Evolutionary conservation across 2,113 vertebrate genomes (phyloP).

Genomic region (Manacus vitellinus): DNA sequence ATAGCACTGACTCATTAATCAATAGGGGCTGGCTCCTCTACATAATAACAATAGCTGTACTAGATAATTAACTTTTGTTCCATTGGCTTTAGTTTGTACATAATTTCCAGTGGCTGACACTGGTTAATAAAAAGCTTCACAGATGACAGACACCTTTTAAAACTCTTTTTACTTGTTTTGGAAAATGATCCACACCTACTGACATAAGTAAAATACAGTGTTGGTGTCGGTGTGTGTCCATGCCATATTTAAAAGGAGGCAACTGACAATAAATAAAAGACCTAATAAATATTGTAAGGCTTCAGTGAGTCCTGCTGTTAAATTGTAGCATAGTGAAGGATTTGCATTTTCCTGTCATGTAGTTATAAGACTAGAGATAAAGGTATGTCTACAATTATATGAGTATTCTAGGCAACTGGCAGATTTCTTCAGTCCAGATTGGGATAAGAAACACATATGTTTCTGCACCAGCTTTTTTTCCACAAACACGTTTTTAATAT

Average conservation of each 20-base stretch:
- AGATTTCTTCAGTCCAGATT: not conserved
- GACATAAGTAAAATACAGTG: constrained; percentile 5
- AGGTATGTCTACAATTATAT: constrained; percentile 21
- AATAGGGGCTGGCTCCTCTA: constrained; percentile 80
- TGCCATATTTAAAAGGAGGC: constrained; percentile 60
- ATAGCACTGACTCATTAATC: constrained; percentile 85
- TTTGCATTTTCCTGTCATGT: constrained; percentile 51
- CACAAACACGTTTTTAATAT: not conserved
- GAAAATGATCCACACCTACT: constrained; percentile 20
- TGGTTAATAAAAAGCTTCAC: constrained; percentile 53
- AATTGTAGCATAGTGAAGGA: constrained; percentile 13
- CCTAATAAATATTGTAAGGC: constrained; percentile 52
- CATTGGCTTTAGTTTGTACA: constrained; percentile 77
- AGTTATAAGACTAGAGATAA: constrained; percentile 22
- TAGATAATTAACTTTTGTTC: constrained; percentile 84
- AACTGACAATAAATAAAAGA: constrained; percentile 65
- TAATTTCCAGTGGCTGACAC: constrained; percentile 76
- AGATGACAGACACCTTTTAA: constrained; percentile 50
- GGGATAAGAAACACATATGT: not conserved
- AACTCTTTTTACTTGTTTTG: constrained; percentile 38
- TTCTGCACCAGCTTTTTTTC: not conserved
- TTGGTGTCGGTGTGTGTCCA: not conserved
- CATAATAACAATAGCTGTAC: constrained; percentile 59
- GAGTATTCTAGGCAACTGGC: not conserved
- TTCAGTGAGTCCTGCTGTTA: constrained; percentile 43